Percentiles rank a stretch among this genome's conserved stretches.
Evolutionary conservation across 2,888 invertebrate genomes (phyloP).

Genomic region (Mythimna pallens): DNA sequence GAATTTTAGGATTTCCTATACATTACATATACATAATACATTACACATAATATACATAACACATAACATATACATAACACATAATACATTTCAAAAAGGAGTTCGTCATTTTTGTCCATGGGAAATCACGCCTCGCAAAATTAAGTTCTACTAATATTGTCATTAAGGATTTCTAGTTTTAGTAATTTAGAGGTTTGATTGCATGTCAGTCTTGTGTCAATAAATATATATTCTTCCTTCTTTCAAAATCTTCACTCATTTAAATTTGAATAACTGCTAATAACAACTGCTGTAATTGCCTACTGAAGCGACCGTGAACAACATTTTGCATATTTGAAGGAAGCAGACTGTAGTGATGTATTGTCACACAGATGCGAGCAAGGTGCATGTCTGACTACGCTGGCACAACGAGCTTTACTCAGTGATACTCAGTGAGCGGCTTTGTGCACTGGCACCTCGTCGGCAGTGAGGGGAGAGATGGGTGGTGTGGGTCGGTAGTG

Average conservation of each 20-base stretch:
- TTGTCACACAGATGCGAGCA: conserved; percentile 16
- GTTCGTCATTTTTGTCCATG: too few relatives aligned
- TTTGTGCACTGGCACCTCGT: conserved; percentile 38
- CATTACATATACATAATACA: too few relatives aligned
- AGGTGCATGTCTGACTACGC: conserved; percentile 37
- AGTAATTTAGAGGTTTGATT: too few relatives aligned
- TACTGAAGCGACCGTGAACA: background rate
- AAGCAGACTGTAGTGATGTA: conserved; percentile 9
- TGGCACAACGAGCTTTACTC: conserved; percentile 37
- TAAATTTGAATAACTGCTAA: background rate
- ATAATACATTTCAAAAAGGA: too few relatives aligned
- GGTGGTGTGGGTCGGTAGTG: conserved; percentile 14
- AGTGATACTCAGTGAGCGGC: conserved; percentile 12
- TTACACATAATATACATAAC: too few relatives aligned
- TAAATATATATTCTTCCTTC: background rate
- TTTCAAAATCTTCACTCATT: background rate
- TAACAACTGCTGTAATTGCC: too few relatives aligned
- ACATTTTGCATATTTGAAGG: background rate
- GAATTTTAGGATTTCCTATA: too few relatives aligned
- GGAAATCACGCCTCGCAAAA: too few relatives aligned
- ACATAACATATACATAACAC: too few relatives aligned
- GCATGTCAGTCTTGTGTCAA: background rate
- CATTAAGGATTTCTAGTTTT: too few relatives aligned
- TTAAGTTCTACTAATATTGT: too few relatives aligned
- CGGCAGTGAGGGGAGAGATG: background rate